Base-by-base conservation (phyloP, 2,113 vertebrate species). In the Nannobrachium achirus region DNA sequence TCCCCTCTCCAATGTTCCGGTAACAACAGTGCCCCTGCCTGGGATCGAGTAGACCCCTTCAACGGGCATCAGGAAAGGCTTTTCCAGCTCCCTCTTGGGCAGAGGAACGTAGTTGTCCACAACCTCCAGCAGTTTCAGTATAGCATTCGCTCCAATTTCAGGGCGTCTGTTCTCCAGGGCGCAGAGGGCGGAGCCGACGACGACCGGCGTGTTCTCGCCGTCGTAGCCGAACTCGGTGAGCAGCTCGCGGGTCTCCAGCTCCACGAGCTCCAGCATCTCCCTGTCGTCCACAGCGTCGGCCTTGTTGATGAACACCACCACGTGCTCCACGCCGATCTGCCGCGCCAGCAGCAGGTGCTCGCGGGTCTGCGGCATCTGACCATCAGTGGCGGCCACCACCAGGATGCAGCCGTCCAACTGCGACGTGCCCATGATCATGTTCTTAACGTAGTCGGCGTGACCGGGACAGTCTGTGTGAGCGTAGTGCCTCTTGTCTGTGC, bases 381-480 rank as follows among this genome's bases (percentile, higher is more conserved):
- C 92, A 0, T 93, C 93, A 0, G 93, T 93, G 13, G 92, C 93
- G 0, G 93, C 93, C 8, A 94, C 93, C 33, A 95, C 93, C 50
- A 95, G 80, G 79, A 95, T 94, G 50, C 93, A 94, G 64, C 93
- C 93, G 2, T 94, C 94, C 42, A 95, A 70, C 42, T 93, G 94
- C 0, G 94, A 83, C 0, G 94, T 93, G 15, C 94, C 93, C 5
- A 93, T 94, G 80, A 95, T 95, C 94, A 95, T 95, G 66, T 95
- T 95, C 93, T 94, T 95, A 16, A 95, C 90, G 0, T 95, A 95
- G 70, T 95, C 93, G 0, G 94, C 94, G 0, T 95, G 93, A 1
- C 93, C 93, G 0, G 94, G 94, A 41, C 94, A 95, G 88, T 95
- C 93, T 0, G 93, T 94, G 75, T 95, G 94, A 3, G 92, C 85